Evolutionary conservation across 2,797 vertebrate genomes (phyloP).

Genomic region (Melanotaenia boesemani): DNA sequence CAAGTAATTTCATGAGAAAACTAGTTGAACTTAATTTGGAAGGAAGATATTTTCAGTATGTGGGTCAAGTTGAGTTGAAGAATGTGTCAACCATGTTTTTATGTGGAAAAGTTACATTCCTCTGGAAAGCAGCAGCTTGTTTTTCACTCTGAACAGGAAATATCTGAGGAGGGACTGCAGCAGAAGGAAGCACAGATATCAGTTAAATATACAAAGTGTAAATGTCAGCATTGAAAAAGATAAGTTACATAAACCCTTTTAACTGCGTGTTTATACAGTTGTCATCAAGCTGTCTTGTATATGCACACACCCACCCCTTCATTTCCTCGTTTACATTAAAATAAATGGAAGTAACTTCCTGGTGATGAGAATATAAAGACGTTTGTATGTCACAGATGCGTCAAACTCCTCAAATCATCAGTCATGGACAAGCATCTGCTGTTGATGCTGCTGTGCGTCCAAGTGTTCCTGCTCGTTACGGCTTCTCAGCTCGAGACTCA

Average conservation of each 20-base stretch:
- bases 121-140: neutral
- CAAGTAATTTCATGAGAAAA: no score
- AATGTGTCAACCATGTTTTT: no score
- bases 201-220: neutral
- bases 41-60: no score
- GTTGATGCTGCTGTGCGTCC: conserved; percentile 36
- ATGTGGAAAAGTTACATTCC: no score
- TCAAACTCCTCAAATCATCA: conserved; percentile 25
- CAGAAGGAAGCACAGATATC: conserved; percentile 12
- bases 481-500: conserved; percentile 1
- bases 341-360: conserved; percentile 19
- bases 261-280: neutral
- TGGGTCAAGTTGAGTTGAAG: no score
- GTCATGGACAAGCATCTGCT: conserved; percentile 51
- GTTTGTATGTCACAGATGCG: neutral
- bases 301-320: conserved; percentile 3
- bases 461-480: conserved; percentile 46
- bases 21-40: no score
- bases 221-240: neutral
- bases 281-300: neutral
- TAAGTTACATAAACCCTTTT: conserved; percentile 2
- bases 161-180: conserved; percentile 3
- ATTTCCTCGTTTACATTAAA: conserved; percentile 16
- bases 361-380: conserved; percentile 47
- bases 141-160: conserved; percentile 13